These are phyloP conservation scores for Drosophila sordidapex DNA, from an alignment of 2,888 invertebrate species.

Conservation along the genomic window DNA sequence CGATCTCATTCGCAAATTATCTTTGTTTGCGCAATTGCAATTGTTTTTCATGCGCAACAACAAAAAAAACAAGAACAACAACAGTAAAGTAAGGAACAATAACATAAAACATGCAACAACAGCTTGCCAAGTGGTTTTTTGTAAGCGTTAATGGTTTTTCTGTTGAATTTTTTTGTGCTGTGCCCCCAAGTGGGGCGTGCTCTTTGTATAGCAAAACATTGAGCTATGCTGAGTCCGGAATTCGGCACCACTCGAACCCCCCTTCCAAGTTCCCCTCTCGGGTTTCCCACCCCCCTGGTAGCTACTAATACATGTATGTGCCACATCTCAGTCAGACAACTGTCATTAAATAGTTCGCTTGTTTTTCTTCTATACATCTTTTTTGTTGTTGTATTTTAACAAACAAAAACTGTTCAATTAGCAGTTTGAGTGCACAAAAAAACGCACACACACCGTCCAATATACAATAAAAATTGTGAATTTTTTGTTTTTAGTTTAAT, in stretches of 20 bases:
- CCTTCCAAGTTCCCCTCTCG: neutral
- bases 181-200: constrained; percentile 63
- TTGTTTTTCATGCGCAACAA: constrained; percentile 64
- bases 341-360: constrained; percentile 62
- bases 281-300: too few species aligned
- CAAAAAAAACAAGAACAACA: constrained; percentile 28
- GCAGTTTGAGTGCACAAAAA: constrained; percentile 42
- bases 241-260: constrained; percentile 16
- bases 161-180: constrained; percentile 59
- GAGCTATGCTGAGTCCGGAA: constrained; percentile 56
- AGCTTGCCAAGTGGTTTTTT: constrained; percentile 52
- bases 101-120: constrained; percentile 22
- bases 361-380: constrained; percentile 4
- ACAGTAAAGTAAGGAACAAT: neutral
- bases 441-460: constrained; percentile 3
- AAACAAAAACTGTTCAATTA: constrained; percentile 66
- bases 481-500: neutral
- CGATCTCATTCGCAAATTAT: constrained; percentile 76
- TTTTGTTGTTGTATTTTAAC: constrained; percentile 50
- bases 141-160: constrained; percentile 68
- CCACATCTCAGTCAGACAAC: neutral
- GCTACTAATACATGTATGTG: neutral
- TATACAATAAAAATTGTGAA: constrained; percentile 17
- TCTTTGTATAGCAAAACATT: constrained; percentile 66
- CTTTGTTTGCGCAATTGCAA: constrained; percentile 78